phyloP scores from a whole-genome alignment of 2,113 vertebrate species.

The Puntigrus tetrazona region DNA sequence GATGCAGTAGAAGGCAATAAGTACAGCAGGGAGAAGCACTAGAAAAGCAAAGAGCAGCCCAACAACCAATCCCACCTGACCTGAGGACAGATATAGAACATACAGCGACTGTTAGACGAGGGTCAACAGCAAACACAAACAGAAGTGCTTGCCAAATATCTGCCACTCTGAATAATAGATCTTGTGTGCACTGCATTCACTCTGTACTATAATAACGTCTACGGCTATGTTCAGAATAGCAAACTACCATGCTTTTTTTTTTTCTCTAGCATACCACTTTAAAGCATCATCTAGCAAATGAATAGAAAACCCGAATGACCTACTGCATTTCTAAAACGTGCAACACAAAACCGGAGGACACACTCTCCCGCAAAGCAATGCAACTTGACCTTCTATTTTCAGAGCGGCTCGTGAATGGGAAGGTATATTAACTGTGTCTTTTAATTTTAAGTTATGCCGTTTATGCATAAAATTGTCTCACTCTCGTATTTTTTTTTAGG shows the following conservation, averaged over 20 bases:
- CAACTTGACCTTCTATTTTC: not conserved
- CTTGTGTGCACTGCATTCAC: not conserved
- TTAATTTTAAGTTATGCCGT: not conserved
- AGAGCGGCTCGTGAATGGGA: not conserved
- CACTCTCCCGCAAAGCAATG: not conserved
- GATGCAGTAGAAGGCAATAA: constrained; percentile 82
- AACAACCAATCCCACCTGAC: constrained; percentile 69
- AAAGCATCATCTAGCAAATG: not conserved
- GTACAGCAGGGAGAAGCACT: constrained; percentile 76
- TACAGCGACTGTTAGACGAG: not conserved
- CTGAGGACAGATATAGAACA: constrained; percentile 68
- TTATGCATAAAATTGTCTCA: not conserved
- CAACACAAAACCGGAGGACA: not conserved
- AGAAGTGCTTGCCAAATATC: constrained; percentile 41
- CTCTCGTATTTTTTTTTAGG: not conserved
- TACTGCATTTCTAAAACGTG: not conserved
- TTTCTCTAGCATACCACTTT: not conserved
- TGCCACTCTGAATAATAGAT: constrained; percentile 1
- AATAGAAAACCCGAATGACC: not conserved
- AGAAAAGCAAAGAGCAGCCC: constrained; percentile 81
- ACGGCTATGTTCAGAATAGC: not conserved
- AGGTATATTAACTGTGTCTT: not conserved
- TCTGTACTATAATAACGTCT: constrained; percentile 8
- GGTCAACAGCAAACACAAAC: constrained; percentile 23
- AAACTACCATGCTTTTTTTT: not conserved